Evolutionary conservation across 2,113 vertebrate species (phyloP).

Genomic region (Phyllostomus discolor): DNA sequence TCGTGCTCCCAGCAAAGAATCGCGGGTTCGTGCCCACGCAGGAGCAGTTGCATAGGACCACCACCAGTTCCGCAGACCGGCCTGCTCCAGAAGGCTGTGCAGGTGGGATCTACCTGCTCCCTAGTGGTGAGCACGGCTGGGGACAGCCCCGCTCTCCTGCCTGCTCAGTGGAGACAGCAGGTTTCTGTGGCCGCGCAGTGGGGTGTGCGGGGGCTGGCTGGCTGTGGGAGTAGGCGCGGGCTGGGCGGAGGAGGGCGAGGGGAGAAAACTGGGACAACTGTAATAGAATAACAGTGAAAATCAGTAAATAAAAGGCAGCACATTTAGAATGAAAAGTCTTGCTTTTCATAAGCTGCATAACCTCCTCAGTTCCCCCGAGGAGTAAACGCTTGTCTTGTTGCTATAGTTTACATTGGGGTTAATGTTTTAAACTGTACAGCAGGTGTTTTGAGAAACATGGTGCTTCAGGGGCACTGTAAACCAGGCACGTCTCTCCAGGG

Average conservation of each 20-base stretch:
- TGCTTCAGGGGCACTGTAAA: not conserved
- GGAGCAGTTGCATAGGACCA: not conserved
- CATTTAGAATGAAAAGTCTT: not conserved
- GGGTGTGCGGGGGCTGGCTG: too few relatives aligned
- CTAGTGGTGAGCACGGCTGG: not conserved
- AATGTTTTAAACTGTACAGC: not conserved
- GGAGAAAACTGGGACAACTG: too few relatives aligned
- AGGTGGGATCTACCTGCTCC: not conserved
- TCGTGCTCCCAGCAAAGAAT: rapidly evolving
- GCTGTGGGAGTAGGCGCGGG: too few relatives aligned
- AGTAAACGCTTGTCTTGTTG: not conserved
- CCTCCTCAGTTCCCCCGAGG: not conserved
- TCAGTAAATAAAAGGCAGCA: not conserved
- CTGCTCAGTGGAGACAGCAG: not conserved
- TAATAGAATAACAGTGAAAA: too few relatives aligned
- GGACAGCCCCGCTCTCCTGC: not conserved
- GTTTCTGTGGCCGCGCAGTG: not conserved
- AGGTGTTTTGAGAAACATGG: not conserved
- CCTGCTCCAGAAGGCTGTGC: not conserved
- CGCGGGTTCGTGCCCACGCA: not conserved
- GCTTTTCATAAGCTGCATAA: not conserved
- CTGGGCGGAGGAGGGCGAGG: too few relatives aligned
- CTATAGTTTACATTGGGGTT: not conserved
- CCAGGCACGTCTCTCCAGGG: not conserved
- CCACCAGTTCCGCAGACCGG: not conserved